These are phyloP conservation scores for Aporophyla nigra DNA, from an alignment of 2,888 invertebrate genomes.

Conservation along the genomic window DNA sequence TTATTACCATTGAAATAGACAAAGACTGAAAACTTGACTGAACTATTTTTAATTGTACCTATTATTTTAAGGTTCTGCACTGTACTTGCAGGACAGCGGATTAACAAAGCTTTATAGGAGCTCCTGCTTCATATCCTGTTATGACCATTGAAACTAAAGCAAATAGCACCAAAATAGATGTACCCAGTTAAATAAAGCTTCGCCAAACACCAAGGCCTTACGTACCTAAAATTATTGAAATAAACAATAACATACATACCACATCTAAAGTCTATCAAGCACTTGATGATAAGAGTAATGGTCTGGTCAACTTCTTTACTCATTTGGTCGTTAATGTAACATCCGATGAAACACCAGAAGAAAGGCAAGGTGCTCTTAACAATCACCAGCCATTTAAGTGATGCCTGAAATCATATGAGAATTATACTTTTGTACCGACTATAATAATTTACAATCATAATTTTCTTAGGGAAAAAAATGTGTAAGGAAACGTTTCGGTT, in stretches of 20 bases:
- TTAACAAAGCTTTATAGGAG: neutral
- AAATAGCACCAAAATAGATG: neutral
- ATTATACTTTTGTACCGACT: too few species aligned
- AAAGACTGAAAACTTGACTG: neutral
- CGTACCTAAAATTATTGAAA: neutral
- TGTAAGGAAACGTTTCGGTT: too few species aligned
- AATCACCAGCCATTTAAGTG: constrained; percentile 70
- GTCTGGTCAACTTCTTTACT: constrained; percentile 76
- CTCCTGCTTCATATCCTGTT: neutral
- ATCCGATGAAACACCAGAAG: constrained; percentile 75
- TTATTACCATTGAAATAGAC: neutral
- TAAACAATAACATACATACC: constrained; percentile 71
- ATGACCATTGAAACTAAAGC: neutral
- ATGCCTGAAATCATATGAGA: constrained; percentile 38
- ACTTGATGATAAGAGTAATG: constrained; percentile 78
- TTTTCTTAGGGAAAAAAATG: too few species aligned
- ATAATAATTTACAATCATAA: too few species aligned
- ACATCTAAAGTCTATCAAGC: constrained; percentile 79
- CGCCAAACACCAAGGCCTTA: neutral
- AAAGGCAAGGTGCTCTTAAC: constrained; percentile 72
- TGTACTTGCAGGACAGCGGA: neutral
- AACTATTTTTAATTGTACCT: neutral
- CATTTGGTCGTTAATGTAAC: constrained; percentile 76
- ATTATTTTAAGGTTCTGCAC: neutral
- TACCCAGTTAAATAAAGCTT: too few species aligned